These are phyloP conservation scores for Corythornis madagascariensis DNA, from an alignment of 2,113 vertebrate species.

Conservation along the genomic window DNA sequence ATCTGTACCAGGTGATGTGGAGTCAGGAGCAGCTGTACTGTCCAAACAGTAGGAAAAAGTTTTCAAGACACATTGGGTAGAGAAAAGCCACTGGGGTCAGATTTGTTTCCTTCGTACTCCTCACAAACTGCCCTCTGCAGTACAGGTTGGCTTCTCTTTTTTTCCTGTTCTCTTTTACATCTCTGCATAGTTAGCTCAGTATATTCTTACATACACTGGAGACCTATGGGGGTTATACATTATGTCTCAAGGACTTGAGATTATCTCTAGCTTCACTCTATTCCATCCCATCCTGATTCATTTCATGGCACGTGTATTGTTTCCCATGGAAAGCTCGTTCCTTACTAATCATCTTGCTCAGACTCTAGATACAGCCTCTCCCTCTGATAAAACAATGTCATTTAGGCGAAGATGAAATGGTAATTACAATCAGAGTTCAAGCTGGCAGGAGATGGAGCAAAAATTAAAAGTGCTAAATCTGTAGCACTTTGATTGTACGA, in stretches of 20 bases:
- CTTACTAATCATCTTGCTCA: background rate
- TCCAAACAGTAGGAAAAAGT: background rate
- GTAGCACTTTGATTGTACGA: conserved; percentile 78
- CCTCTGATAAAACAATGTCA: conserved; percentile 76
- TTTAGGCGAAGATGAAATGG: conserved; percentile 70
- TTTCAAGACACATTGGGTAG: background rate
- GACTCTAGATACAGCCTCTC: conserved; percentile 37
- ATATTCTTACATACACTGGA: background rate
- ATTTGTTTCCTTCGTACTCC: background rate
- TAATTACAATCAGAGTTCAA: conserved; percentile 83
- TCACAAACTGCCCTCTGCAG: background rate
- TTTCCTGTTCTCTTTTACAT: background rate
- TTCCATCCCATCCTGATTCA: background rate
- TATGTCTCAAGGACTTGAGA: background rate
- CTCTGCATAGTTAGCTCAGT: background rate
- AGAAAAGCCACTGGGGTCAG: no score
- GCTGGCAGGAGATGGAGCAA: conserved; percentile 73
- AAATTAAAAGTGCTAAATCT: conserved; percentile 81
- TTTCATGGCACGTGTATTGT: conserved; percentile 1
- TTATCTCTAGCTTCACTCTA: background rate
- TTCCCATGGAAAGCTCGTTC: conserved; percentile 9
- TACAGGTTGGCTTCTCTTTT: background rate
- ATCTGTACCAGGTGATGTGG: background rate
- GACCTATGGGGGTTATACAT: background rate
- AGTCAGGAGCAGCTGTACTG: background rate